Conservation (phyloP, 1,140 invertebrate species). For the Philotrypesis tridentata region DNA sequence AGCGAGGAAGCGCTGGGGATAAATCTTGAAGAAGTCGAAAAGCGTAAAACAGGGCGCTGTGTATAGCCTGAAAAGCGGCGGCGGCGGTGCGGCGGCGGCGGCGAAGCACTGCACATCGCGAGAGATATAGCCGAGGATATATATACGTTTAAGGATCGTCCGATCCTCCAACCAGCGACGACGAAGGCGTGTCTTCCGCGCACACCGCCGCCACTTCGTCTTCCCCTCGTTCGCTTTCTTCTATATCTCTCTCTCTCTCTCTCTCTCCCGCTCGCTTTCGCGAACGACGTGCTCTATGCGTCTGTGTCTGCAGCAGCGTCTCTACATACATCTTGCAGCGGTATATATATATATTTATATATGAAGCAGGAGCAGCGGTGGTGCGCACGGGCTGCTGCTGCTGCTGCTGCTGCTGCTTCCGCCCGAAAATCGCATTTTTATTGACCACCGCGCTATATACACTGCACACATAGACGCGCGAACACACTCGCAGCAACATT, state of each 20-base stretch:
- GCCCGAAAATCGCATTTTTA: slow-evolving; percentile 50
- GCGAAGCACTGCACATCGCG: slow-evolving; percentile 8
- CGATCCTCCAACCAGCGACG: slow-evolving; percentile 56
- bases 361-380: too few relatives aligned
- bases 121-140: slow-evolving; percentile 50
- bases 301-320: not conserved
- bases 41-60: slow-evolving; percentile 71
- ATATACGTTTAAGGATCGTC: slow-evolving; percentile 52
- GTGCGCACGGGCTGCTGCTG: too few relatives aligned
- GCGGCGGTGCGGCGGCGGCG: not conserved
- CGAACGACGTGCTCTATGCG: not conserved
- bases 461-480: too few relatives aligned
- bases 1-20: slow-evolving; percentile 71
- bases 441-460: slow-evolving; percentile 37
- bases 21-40: slow-evolving; percentile 74
- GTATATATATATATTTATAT: not conserved
- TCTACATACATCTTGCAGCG: not conserved
- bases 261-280: too few relatives aligned
- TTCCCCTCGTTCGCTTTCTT: slow-evolving; percentile 48
- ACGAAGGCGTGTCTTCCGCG: slow-evolving; percentile 60
- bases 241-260: too few relatives aligned
- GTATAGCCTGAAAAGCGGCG: slow-evolving; percentile 18
- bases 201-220: slow-evolving; percentile 12
- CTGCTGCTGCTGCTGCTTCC: not conserved
- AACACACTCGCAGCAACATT: slow-evolving; percentile 43